Conservation (phyloP, 1,140 invertebrate genomes). For the Drosophila tani region DNA sequence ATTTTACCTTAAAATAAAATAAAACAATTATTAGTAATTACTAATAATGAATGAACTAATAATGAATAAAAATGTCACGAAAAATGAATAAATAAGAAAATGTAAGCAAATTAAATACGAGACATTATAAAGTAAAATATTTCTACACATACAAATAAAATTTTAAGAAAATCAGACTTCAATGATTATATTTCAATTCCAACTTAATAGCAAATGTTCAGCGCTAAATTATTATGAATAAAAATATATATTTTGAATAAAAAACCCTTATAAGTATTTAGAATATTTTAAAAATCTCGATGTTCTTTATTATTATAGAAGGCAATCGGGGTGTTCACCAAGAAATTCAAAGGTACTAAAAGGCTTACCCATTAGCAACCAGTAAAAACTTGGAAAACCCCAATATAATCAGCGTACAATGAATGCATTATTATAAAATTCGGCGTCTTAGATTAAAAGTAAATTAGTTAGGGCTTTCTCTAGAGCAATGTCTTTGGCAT, state of each 20-base stretch:
- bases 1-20: too few relatives aligned
- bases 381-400: background rate
- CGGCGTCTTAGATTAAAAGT: conserved; percentile 60
- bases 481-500: conserved; percentile 45
- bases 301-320: conserved; percentile 63
- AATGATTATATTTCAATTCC: too few relatives aligned
- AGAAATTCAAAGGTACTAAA: background rate
- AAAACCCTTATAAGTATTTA: background rate
- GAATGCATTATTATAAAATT: conserved; percentile 61
- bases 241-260: background rate
- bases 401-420: conserved; percentile 48
- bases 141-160: too few relatives aligned
- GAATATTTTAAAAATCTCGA: conserved; percentile 39
- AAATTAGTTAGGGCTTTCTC: conserved; percentile 59
- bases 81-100: too few relatives aligned
- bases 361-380: too few relatives aligned
- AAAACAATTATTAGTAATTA: too few relatives aligned
- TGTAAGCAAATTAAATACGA: too few relatives aligned
- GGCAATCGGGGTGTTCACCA: conserved; percentile 5
- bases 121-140: too few relatives aligned
- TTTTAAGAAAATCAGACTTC: too few relatives aligned
- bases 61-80: too few relatives aligned
- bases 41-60: too few relatives aligned
- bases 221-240: background rate
- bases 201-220: too few relatives aligned